Evolutionary conservation across 2,797 vertebrate genomes (phyloP).

Genomic region (Pseudochaenichthys georgianus): DNA sequence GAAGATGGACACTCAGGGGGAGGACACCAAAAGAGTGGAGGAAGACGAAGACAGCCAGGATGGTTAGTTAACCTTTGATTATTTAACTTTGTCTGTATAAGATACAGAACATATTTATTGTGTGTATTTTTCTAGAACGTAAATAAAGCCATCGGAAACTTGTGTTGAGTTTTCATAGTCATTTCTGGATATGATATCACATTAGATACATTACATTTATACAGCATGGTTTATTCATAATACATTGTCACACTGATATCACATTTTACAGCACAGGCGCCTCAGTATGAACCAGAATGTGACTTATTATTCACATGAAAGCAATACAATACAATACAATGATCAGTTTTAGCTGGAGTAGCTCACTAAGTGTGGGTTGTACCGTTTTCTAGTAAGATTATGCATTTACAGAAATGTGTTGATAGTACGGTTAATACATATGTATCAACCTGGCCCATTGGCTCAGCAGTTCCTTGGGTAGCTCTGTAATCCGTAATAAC

Average conservation of each 20-base stretch:
- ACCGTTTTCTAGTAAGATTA: not conserved
- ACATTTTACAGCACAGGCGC: not conserved
- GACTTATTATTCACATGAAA: not conserved
- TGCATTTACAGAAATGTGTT: not conserved
- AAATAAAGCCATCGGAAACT: not conserved
- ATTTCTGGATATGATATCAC: not conserved
- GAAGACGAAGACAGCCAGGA: constrained; percentile 65
- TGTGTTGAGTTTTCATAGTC: not conserved
- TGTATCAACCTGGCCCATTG: not conserved
- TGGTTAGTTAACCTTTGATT: constrained; percentile 65
- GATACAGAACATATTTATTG: too few relatives aligned
- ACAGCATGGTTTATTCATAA: not conserved
- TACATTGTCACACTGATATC: not conserved
- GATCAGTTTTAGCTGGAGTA: not conserved
- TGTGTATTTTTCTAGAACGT: too few relatives aligned
- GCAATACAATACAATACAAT: not conserved
- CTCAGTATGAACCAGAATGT: not conserved
- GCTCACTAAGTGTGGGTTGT: not conserved
- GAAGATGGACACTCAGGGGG: constrained; percentile 57
- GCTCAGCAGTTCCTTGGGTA: not conserved
- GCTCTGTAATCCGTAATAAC: not conserved
- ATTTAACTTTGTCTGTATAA: too few relatives aligned
- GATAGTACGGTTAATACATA: not conserved
- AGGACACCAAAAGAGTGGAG: constrained; percentile 60
- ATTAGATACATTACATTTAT: not conserved